These are phyloP conservation scores for Martes martes DNA, from an alignment of 2,113 vertebrate species.

Conservation along the genomic window DNA sequence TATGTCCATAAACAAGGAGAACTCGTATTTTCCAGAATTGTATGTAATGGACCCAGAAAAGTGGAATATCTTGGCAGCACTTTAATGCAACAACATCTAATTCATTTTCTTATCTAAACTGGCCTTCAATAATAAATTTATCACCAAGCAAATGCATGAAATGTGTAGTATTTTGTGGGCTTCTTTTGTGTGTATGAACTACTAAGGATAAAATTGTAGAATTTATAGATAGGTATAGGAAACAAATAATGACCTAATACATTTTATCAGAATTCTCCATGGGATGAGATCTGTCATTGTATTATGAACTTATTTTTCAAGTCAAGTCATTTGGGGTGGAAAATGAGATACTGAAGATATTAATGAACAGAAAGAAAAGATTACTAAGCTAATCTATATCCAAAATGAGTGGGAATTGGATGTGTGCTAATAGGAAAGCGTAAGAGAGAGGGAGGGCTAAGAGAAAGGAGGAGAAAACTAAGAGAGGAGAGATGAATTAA, in stretches of 20 bases:
- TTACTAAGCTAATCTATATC: background rate
- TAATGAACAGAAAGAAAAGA: background rate
- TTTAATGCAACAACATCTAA: background rate
- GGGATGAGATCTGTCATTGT: background rate
- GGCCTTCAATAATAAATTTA: background rate
- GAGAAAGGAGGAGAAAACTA: background rate
- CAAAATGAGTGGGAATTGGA: background rate
- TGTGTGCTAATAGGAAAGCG: background rate
- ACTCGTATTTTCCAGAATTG: background rate
- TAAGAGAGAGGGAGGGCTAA: background rate
- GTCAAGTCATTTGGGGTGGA: background rate
- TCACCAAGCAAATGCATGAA: background rate
- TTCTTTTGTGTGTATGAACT: background rate
- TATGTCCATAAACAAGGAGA: background rate
- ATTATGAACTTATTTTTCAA: constrained; percentile 5
- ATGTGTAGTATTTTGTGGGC: background rate
- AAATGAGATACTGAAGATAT: background rate
- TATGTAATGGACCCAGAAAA: background rate
- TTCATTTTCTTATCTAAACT: background rate
- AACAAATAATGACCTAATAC: background rate
- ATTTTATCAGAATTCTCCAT: background rate
- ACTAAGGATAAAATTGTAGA: background rate
- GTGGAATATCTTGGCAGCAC: background rate
- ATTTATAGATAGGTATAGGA: background rate
- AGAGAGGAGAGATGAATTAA: background rate